These are phyloP conservation scores for Escarpia spicata DNA, from an alignment of 2,888 invertebrate genomes.

Conservation along the genomic window DNA sequence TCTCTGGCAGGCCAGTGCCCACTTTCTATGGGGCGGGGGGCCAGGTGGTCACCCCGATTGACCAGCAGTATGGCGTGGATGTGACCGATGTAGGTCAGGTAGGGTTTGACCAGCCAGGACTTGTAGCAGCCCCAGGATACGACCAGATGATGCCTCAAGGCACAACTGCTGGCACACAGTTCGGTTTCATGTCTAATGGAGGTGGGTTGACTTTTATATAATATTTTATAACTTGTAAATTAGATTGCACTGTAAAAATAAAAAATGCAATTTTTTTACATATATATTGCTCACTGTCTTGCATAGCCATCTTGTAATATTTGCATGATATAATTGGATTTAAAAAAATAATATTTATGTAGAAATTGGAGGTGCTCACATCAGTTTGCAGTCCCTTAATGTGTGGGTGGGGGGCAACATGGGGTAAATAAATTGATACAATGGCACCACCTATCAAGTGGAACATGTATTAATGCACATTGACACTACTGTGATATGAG, in stretches of 20 bases:
- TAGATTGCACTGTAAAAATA: too few species aligned
- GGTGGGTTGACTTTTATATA: background rate
- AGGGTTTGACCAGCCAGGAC: background rate
- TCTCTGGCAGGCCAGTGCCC: slow-evolving; percentile 24
- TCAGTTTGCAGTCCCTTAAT: too few species aligned
- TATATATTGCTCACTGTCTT: background rate
- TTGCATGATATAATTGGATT: too few species aligned
- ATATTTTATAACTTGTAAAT: background rate
- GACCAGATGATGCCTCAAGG: background rate
- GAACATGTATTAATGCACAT: too few species aligned
- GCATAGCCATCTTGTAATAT: too few species aligned
- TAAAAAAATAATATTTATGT: background rate
- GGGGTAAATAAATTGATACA: too few species aligned
- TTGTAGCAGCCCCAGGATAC: background rate
- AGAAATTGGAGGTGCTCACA: background rate
- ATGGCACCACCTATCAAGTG: too few species aligned
- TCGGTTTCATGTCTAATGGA: background rate
- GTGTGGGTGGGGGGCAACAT: too few species aligned
- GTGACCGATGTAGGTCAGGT: background rate
- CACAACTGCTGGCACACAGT: background rate
- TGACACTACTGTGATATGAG: too few species aligned
- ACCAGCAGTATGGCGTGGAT: background rate
- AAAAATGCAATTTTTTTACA: background rate
- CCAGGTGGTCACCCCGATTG: background rate
- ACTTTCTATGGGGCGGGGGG: slow-evolving; percentile 17